phyloP scores from a whole-genome alignment of 1,140 invertebrate species.

The Eubasilissa regina region DNA sequence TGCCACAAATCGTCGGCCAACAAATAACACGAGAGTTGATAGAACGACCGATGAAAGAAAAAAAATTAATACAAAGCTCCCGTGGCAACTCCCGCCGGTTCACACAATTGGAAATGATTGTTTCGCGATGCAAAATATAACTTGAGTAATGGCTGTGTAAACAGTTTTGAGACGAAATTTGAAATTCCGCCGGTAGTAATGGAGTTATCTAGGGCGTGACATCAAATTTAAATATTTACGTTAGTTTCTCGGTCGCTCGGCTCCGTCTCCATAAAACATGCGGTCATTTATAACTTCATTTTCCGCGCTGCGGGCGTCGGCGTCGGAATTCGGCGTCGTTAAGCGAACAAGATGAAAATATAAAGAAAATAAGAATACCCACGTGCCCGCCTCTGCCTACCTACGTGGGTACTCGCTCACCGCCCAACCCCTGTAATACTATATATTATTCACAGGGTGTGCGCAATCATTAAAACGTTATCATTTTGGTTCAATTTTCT shows the following conservation, averaged over 20 bases:
- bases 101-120: no score
- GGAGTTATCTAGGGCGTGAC: slow-evolving; percentile 31
- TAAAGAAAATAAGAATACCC: slow-evolving; percentile 9
- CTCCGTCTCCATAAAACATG: slow-evolving; percentile 36
- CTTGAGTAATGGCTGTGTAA: background rate
- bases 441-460: no score
- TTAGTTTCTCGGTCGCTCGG: slow-evolving; percentile 27
- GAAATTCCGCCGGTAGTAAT: slow-evolving; percentile 25
- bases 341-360: slow-evolving; percentile 13
- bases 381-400: background rate
- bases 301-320: slow-evolving; percentile 27
- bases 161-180: slow-evolving; percentile 9
- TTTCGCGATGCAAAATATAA: no score
- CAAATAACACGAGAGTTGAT: no score
- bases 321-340: slow-evolving; percentile 39
- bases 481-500: no score
- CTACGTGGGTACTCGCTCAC: background rate
- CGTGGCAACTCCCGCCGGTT: no score
- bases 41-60: no score
- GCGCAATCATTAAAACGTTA: no score
- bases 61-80: no score
- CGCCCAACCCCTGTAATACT: background rate
- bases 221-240: slow-evolving; percentile 43
- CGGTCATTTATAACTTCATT: slow-evolving; percentile 40
- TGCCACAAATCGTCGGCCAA: no score